Base-by-base conservation (phyloP, 2,888 invertebrate species). In the Electrophaes corylata region DNA sequence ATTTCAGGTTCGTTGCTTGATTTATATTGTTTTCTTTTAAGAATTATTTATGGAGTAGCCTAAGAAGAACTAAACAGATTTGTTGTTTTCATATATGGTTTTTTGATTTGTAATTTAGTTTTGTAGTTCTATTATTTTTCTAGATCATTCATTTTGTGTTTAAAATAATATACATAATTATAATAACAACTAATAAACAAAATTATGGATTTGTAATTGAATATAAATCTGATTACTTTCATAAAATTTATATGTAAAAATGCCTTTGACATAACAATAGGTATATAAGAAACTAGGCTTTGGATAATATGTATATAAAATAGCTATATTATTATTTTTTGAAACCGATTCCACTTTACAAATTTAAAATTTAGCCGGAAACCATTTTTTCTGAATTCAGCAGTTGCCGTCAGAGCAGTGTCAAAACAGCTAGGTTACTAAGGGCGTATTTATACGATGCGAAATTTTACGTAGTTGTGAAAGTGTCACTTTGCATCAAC, bases 1-100 rank as follows among this genome's bases (percentile, higher is more conserved):
- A 60, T 66, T 66, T 55, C 54, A 57, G 66, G 66, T 71, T 65
- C 57, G 54, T 40, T 53, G 53, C 48, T 63, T 65, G 65, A 70
- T 71, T 65, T 67, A 66, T 67, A 56, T 67, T 69, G 61, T 71
- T 66, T 62, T 61, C 52, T 60, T 64, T 56, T 44, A 10, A 14
- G 33, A 55, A 60, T 60, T 52, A 55, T 60, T 60, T 56, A 56
- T 60, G 3, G 37, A 39, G 19, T 23, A 14, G 3, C 31, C 37
- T 23, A 44, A 40, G 12, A 40, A 35, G 43, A 45, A 12, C 16
- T 23, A n/a, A n/a, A n/a, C n/a, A n/a, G 41, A 46, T 63, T 48
- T 52, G 45, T 12, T 57, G 4, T 55, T 47, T 44, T 40, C 39
- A 29, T 18, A n/a, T n/a, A 11, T 43, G 37, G 16, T 40, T 16